Evolutionary conservation across 2,113 vertebrate genomes (phyloP), one percentile per base, ranked within the genome.

Genomic region (Strix aluco): DNA sequence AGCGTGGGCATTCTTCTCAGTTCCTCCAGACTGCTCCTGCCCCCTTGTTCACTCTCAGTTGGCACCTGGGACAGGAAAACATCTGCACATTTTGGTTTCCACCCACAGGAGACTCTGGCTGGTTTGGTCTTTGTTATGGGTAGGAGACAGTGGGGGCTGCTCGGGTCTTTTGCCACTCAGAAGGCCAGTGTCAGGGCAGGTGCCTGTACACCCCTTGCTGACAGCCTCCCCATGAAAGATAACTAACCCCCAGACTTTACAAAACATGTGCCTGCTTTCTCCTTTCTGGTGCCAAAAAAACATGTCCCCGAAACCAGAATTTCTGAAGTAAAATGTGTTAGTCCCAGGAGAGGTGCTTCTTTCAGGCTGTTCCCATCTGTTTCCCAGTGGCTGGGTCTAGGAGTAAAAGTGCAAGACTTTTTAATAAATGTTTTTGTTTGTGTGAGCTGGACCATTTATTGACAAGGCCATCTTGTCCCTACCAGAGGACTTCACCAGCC

Each of bases 231-330:
- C 13, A 1, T 19, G 46, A 40, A 47, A 23, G 36, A 46, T 6
- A 66, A 36, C 26, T 34, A n/a, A 13, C 29, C 12, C 15, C 52
- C 47, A 34, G 82, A 2, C 29, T 79, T 55, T 20, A 25, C 16
- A 38, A 29, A 88, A 26, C 19, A n/a, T 0, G 0, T 0, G 0
- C 12, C 44, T 9, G 3, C 73, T 81, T 81, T 46, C 44, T 81
- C 26, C 63, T 83, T 62, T 44, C 21, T 0, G 1, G 10, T 47
- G 67, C 40, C 34, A 25, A 26, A 19, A 51, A 82, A 49, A 26
- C 6, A 63, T 1, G 0, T 49, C 15, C 15, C 55, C 0, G 1
- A 40, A 75, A 51, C 12, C 12, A 67, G 55, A 81, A 79, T 71
- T 85, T 74, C 42, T 63, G 73, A 79, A 67, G 52, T 32, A 66